Base-by-base conservation (phyloP, 2,888 invertebrate species). In the Lasioglossum marginatum region DNA sequence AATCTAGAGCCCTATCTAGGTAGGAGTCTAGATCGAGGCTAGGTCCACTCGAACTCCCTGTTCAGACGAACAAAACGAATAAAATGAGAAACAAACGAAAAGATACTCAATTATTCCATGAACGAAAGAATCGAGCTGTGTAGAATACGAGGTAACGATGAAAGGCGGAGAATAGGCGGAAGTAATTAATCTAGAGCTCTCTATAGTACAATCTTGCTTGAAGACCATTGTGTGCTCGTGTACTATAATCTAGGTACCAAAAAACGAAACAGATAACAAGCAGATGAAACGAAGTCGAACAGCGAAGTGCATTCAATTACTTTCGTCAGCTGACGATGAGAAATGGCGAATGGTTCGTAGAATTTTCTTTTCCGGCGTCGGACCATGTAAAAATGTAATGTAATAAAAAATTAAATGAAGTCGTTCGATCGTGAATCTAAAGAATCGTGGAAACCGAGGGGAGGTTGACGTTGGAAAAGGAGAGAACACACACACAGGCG, bases 401-500 rank as follows among this genome's bases (percentile, higher is more conserved):
- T 43, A 12, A 43, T 14, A 4, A 14, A 12, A 43, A 43, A 43
- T 43, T 14, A 12, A n/a, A n/a, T 27, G 12, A 57, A 14, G 27
- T 14, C n/a, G 57, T 12, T 60, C 57, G 57, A 60, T 60, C 60
- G 27, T 5, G 14, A 14, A 27, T 60, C 60, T 5, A 14, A 27
- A 27, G 60, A 60, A 60, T 27, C 60, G 27, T 27, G 27, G 60
- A 60, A 60, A 60, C 60, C 27, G n/a, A 14, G 60, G 5, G 27
- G 5, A 27, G 14, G 27, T 14, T 27, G 60, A n/a, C 27, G 27
- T 60, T 66, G 63, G 31, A 34, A 66, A 66, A 31, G 34, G 19
- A 68, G 68, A 23, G 68, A 68, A 68, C n/a, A n/a, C n/a, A n/a
- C n/a, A n/a, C n/a, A n/a, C 68, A 68, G 34, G 37, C 37, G 66